Evolutionary conservation across 2,888 invertebrate species (phyloP).

Genomic region (Stegophylla sp.): DNA sequence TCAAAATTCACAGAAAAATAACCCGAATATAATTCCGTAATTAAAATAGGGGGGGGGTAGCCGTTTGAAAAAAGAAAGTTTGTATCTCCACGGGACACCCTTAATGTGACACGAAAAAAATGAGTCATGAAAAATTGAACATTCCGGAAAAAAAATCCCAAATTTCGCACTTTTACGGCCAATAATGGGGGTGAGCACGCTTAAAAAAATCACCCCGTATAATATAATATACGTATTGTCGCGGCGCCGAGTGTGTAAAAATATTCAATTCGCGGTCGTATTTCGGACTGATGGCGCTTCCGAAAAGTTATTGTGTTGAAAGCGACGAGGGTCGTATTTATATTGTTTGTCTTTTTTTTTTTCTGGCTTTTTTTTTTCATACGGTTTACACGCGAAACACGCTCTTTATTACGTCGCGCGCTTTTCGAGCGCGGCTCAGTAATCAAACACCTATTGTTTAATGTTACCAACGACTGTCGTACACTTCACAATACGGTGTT

Average conservation of each 20-base stretch:
- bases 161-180: too few species aligned
- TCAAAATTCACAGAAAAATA: too few species aligned
- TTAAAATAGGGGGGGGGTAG: too few species aligned
- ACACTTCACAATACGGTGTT: slow-evolving; percentile 16
- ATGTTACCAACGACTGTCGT: slow-evolving; percentile 47
- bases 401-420: slow-evolving; percentile 14
- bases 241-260: not conserved
- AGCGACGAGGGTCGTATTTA: slow-evolving; percentile 40
- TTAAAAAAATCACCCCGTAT: too few species aligned
- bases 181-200: too few species aligned
- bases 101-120: too few species aligned
- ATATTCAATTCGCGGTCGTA: slow-evolving; percentile 14
- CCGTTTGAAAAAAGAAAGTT: too few species aligned
- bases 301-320: slow-evolving; percentile 18
- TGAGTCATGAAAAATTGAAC: too few species aligned
- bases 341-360: not conserved
- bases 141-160: too few species aligned
- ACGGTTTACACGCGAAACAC: slow-evolving; percentile 18
- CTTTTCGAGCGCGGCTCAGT: not conserved
- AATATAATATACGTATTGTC: not conserved
- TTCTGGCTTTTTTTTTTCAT: not conserved
- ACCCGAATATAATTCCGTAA: too few species aligned
- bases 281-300: slow-evolving; percentile 30
- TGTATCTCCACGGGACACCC: too few species aligned
- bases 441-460: slow-evolving; percentile 47